Base-by-base conservation (phyloP, 53 echinoderm and acorn worm genomes). In the Echinarachnius parma region DNA sequence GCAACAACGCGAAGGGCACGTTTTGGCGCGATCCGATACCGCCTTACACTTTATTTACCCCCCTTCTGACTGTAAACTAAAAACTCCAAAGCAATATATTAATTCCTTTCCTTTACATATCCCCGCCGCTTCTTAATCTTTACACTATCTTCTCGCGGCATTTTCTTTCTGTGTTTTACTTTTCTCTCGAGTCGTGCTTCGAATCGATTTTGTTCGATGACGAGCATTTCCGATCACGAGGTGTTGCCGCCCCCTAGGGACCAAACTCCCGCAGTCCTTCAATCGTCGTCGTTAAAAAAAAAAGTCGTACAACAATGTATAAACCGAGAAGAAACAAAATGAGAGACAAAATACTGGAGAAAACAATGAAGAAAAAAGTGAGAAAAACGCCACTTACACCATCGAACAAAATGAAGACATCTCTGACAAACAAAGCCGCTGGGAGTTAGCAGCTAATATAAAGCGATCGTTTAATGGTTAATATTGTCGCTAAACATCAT, bases 391-490 rank as follows among this genome's bases (percentile, higher is more conserved):
- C n/a, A n/a, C n/a, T n/a, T n/a, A 62, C 23, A 62, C 10, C 25
- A 62, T 65, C 65, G 30, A 9, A 24, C 37, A 65, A 57, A 46
- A 65, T 49, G 52, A 39, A 56, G 35, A 42, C 74, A 37, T 34
- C 74, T 56, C 42, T 39, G 37, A 7, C 24, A 25, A 55, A 27
- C 55, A 34, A 36, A 37, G 74, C 74, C 74, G 74, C 15, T 28
- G 74, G 74, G 57, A n/a, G 15, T 42, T 15, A 56, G n/a, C 29
- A 35, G 42, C 74, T 45, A 72, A 72, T 72, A 72, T 72, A 56
- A 72, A 30, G 74, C 74, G 74, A 72, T 72, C 74, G 57, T 72
- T 68, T 68, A 50, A 48, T 68, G 48, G 48, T 52, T 68, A 68
- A 68, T 68, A 68, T 28, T 42, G 65, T 46, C 65, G 44, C 28